Base-by-base conservation (phyloP, 2,888 invertebrate species). In the Hirtodrosophila confusa region DNA sequence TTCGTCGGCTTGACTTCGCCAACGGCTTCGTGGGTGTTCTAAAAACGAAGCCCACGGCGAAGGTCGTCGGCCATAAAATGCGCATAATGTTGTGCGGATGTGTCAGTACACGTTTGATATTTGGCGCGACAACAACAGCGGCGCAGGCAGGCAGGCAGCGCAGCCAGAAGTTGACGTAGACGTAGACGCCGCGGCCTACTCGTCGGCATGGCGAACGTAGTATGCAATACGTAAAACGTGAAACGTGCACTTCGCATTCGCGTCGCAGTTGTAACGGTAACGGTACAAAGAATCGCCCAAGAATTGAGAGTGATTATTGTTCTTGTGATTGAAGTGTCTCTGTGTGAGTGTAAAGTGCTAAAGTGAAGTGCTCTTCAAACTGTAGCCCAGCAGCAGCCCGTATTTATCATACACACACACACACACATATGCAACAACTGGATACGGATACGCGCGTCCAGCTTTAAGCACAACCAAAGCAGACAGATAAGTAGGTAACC, bases 91-190 rank as follows among this genome's bases (percentile, higher is more conserved):
- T 74, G 78, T 78, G 74, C 78, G 78, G 83, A 82, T 80, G 78
- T 85, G 89, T 85, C 90, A 89, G 89, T 89, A 84, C 86, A 89
- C 89, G 88, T 85, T 89, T 85, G 89, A 84, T 85, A 88, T 88
- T 90, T 85, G 89, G 80, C 82, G 86, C 74, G 83, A 61, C 64
- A 83, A 77, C 80, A 89, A 63, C 71, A 73, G 50, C 62, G 56
- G 40, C 33, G 49, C 43, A 55, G 31, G 37, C 39, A 65, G 49
- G 49, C 43, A 55, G 31, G 37, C 39, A 65, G 49, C 49, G 60
- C 23, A 56, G 56, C 47, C 33, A 49, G 41, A 27, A 4, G 27
- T 27, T 27, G 27, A 44, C 63, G 60, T 73, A 50, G 51, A 35
- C 49, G 61, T 43, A 29, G 51, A 39, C 37, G 47, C 44, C 51